phyloP scores from a whole-genome alignment of 2,888 invertebrate species.

The Nysson spinosus region DNA sequence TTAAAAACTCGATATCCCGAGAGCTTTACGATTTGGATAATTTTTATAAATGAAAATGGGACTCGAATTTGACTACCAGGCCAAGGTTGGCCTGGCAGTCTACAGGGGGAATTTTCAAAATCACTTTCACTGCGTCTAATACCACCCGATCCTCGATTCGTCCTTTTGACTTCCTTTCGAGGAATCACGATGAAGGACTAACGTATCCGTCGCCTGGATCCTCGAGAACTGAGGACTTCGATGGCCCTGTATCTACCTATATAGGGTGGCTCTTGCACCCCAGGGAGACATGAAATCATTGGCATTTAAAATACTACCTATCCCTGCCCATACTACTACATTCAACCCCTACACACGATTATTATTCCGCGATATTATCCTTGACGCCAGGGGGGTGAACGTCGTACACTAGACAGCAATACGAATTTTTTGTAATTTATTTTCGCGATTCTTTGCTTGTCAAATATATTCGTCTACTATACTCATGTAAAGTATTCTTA shows the following conservation, averaged over 20 bases:
- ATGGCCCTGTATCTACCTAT: slow-evolving; percentile 59
- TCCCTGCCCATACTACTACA: slow-evolving; percentile 41
- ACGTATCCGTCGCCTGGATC: slow-evolving; percentile 32
- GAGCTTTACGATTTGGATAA: neutral
- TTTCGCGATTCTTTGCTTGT: neutral
- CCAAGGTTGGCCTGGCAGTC: slow-evolving; percentile 23
- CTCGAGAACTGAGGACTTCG: slow-evolving; percentile 60
- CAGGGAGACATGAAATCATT: slow-evolving; percentile 74
- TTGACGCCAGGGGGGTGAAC: slow-evolving; percentile 37
- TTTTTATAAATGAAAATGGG: slow-evolving; percentile 5
- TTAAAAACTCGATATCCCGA: neutral
- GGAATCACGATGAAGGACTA: slow-evolving; percentile 7
- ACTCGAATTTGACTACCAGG: slow-evolving; percentile 11
- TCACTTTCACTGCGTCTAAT: slow-evolving; percentile 61
- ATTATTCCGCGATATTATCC: slow-evolving; percentile 58
- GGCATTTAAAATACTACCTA: slow-evolving; percentile 74
- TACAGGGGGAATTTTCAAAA: slow-evolving; percentile 45
- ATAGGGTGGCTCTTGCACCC: slow-evolving; percentile 61
- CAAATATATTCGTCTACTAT: too few species aligned
- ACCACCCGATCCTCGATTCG: neutral
- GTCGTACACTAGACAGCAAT: slow-evolving; percentile 8
- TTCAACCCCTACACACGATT: slow-evolving; percentile 36
- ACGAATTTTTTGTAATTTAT: slow-evolving; percentile 1
- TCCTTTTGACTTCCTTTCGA: neutral
- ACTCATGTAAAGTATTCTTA: too few species aligned